Percentiles rank a stretch among this genome's conserved stretches.
Conservation (phyloP, 2,888 invertebrate genomes). For the Omphaloscelis lunosa region DNA sequence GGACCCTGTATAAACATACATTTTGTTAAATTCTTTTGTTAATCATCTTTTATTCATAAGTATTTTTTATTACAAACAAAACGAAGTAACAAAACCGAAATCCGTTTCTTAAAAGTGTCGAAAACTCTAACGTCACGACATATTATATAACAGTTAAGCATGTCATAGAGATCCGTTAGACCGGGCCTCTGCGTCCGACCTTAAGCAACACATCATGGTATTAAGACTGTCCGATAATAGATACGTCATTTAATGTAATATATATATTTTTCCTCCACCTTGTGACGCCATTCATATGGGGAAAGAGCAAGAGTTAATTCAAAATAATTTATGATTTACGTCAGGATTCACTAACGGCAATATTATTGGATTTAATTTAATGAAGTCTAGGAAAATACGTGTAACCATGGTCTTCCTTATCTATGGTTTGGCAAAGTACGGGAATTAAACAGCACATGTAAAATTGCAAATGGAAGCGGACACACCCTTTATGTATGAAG, state of each 20-base stretch:
- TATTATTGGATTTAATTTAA: constrained; percentile 19
- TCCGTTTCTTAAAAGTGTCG: constrained; percentile 17
- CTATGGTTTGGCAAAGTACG: background rate
- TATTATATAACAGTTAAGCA: background rate
- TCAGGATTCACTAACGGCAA: background rate
- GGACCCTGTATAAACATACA: background rate
- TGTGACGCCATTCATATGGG: constrained; percentile 21
- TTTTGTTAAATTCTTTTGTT: no score
- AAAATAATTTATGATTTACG: background rate
- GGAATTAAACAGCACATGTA: background rate
- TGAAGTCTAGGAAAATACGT: background rate
- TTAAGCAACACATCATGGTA: background rate
- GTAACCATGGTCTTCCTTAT: background rate
- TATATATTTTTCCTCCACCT: constrained; percentile 25
- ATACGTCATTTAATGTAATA: constrained; percentile 34
- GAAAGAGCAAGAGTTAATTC: background rate
- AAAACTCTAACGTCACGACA: constrained; percentile 15
- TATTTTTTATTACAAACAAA: background rate
- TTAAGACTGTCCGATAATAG: background rate
- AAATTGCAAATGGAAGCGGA: no score
- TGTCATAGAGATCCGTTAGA: background rate
- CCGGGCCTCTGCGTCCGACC: constrained; percentile 32
- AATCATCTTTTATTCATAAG: background rate
- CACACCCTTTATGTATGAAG: no score
- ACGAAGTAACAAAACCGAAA: background rate